Percentiles rank a stretch among this genome's conserved stretches.
phyloP scores from a whole-genome alignment of 2,113 vertebrate genomes.

The Forbesichthys agassizii region DNA sequence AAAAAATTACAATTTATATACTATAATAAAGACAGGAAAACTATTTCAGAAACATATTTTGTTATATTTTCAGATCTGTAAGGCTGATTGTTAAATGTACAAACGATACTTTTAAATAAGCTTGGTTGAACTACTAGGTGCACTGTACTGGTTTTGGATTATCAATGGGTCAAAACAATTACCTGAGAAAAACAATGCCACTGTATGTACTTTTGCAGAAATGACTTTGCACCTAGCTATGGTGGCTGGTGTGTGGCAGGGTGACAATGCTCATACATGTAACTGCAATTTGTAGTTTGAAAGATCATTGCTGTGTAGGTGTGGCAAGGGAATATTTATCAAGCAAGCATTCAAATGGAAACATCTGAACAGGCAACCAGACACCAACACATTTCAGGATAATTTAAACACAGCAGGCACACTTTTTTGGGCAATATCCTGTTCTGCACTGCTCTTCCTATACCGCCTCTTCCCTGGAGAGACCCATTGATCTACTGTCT shows the following conservation, averaged over 20 bases:
- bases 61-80: no score
- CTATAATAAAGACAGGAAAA: no score
- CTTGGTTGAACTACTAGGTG: no score
- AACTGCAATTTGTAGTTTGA: slow-evolving; percentile 53
- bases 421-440: slow-evolving; percentile 78
- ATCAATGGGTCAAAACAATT: no score
- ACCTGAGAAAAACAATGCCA: no score
- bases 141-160: no score
- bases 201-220: neutral
- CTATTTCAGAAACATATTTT: no score
- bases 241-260: slow-evolving; percentile 3
- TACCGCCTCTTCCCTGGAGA: slow-evolving; percentile 62
- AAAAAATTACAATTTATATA: no score
- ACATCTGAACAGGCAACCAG: slow-evolving; percentile 78
- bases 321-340: slow-evolving; percentile 51
- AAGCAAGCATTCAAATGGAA: slow-evolving; percentile 69
- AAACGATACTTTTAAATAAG: no score
- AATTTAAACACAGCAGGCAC: slow-evolving; percentile 73
- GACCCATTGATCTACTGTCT: slow-evolving; percentile 74
- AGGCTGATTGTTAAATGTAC: no score
- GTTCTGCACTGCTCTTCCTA: slow-evolving; percentile 43
- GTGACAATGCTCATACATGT: slow-evolving; percentile 29
- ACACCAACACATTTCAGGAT: slow-evolving; percentile 67
- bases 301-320: slow-evolving; percentile 42
- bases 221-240: neutral